Conservation (phyloP, 2,113 vertebrate genomes). For the Mesocricetus auratus region DNA sequence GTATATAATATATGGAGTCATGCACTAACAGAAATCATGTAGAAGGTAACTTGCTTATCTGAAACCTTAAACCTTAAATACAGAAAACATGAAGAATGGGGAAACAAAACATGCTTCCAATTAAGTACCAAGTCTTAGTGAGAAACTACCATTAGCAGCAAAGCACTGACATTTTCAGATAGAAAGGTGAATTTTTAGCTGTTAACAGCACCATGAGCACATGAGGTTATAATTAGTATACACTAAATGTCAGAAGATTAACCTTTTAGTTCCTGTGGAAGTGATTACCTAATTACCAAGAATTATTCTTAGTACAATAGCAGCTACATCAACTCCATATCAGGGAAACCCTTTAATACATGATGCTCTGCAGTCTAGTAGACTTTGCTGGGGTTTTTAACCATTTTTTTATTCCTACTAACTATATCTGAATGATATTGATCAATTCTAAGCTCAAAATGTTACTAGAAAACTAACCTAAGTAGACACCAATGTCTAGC, state of each 20-base stretch:
- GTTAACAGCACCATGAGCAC: not conserved
- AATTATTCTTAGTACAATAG: not conserved
- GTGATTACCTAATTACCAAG: slow-evolving; percentile 27
- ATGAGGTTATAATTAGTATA: slow-evolving; percentile 44
- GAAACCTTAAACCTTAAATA: not conserved
- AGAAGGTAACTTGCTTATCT: not conserved
- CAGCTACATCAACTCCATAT: not conserved
- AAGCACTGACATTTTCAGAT: slow-evolving; percentile 36
- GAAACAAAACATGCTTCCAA: slow-evolving; percentile 40
- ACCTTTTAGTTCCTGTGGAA: slow-evolving; percentile 19
- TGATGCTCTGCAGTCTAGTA: not conserved
- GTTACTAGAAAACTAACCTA: not conserved
- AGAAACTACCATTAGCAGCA: slow-evolving; percentile 14
- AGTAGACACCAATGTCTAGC: not conserved
- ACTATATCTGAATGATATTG: not conserved
- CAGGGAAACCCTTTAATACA: not conserved
- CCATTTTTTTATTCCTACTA: not conserved
- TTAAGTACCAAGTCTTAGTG: not conserved
- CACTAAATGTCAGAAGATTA: slow-evolving; percentile 44
- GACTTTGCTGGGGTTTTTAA: not conserved
- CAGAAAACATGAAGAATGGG: not conserved
- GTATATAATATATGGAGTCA: not conserved
- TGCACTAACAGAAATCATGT: not conserved
- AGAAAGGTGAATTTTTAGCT: slow-evolving; percentile 49
- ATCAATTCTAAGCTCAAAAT: not conserved